Evolutionary conservation across 2,888 invertebrate genomes (phyloP).

Genomic region (Ligdia adustata): DNA sequence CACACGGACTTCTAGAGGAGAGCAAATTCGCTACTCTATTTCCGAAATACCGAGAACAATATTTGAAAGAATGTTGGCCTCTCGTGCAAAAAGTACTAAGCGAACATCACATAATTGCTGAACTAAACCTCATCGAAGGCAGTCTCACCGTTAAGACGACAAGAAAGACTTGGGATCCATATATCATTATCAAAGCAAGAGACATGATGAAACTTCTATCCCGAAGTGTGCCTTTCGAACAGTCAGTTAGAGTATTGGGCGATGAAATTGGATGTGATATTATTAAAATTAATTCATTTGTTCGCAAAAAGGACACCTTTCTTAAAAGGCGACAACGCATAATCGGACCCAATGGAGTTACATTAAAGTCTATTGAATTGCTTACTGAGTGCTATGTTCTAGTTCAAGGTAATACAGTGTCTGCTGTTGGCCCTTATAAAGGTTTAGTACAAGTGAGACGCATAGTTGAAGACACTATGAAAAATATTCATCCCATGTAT

Average conservation of each 20-base stretch:
- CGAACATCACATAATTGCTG: slow-evolving; percentile 92
- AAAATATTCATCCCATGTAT: slow-evolving; percentile 99
- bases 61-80: slow-evolving; percentile 97
- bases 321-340: slow-evolving; percentile 96
- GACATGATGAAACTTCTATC: slow-evolving; percentile 98
- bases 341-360: slow-evolving; percentile 99
- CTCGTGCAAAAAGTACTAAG: slow-evolving; percentile 93
- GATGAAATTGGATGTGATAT: slow-evolving; percentile 98
- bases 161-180: slow-evolving; percentile 99
- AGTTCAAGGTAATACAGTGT: slow-evolving; percentile 98
- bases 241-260: slow-evolving; percentile 93
- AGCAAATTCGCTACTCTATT: slow-evolving; percentile 98
- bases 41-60: slow-evolving; percentile 98
- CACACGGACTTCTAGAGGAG: slow-evolving; percentile 94
- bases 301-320: slow-evolving; percentile 96
- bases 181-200: slow-evolving; percentile 97
- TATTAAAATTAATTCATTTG: slow-evolving; percentile 96
- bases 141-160: slow-evolving; percentile 98
- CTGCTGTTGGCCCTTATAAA: slow-evolving; percentile 97
- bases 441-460: slow-evolving; percentile 94
- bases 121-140: slow-evolving; percentile 96
- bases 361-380: slow-evolving; percentile 97
- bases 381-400: slow-evolving; percentile 98
- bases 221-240: slow-evolving; percentile 98
- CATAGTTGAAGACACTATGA: slow-evolving; percentile 98